Evolutionary conservation across 2,888 invertebrate genomes (phyloP).

Genomic region (Volucella inanis): DNA sequence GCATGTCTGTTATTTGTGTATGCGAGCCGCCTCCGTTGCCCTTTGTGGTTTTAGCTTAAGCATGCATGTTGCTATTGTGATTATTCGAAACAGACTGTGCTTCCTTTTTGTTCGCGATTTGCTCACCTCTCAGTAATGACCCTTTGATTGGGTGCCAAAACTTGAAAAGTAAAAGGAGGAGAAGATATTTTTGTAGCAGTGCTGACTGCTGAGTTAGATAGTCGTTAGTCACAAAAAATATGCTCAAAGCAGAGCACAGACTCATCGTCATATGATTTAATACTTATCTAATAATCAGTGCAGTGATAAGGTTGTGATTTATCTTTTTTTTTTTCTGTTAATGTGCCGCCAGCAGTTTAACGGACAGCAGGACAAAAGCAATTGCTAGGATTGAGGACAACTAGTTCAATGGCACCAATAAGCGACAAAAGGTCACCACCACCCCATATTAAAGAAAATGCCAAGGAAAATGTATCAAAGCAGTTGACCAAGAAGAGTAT

Average conservation of each 20-base stretch:
- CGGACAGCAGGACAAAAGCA: slow-evolving; percentile 63
- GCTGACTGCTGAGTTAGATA: neutral
- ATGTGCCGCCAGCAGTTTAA: slow-evolving; percentile 44
- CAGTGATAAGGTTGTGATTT: slow-evolving; percentile 42
- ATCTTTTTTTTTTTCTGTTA: slow-evolving; percentile 2
- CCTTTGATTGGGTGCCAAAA: slow-evolving; percentile 67
- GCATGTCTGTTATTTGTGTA: slow-evolving; percentile 52
- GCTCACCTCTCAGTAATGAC: slow-evolving; percentile 51
- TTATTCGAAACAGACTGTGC: slow-evolving; percentile 31
- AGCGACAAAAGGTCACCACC: slow-evolving; percentile 80
- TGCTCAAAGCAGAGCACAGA: slow-evolving; percentile 52
- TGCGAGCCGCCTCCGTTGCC: slow-evolving; percentile 35
- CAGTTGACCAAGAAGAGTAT: slow-evolving; percentile 70
- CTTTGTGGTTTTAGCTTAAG: slow-evolving; percentile 10
- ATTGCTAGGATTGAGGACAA: slow-evolving; percentile 49
- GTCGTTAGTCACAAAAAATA: slow-evolving; percentile 61
- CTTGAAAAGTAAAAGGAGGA: slow-evolving; percentile 57
- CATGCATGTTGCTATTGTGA: slow-evolving; percentile 43
- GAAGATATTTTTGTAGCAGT: slow-evolving; percentile 60
- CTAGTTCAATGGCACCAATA: slow-evolving; percentile 81
- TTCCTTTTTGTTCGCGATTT: slow-evolving; percentile 6
- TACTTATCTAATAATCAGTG: slow-evolving; percentile 63
- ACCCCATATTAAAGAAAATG: slow-evolving; percentile 74
- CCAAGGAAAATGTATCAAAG: slow-evolving; percentile 79
- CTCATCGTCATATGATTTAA: slow-evolving; percentile 68